A percentile compares a stretch with the other conserved stretches of the same genome.
Conservation (phyloP, 1,140 invertebrate species). For the Bombus pyrosoma region DNA sequence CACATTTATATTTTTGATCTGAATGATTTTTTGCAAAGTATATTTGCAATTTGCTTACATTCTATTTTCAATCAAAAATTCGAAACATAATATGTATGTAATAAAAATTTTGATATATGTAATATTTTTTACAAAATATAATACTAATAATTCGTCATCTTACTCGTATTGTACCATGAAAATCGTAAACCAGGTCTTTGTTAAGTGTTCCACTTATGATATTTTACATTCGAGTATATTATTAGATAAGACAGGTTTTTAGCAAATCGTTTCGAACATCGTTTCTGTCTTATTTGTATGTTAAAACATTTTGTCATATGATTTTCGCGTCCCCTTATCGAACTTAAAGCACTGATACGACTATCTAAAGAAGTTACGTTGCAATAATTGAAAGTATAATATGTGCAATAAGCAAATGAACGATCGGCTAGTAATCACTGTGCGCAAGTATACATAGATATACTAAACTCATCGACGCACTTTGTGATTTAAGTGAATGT, state of each 20-base stretch:
- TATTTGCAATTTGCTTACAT: too few species aligned
- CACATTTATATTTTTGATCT: too few species aligned
- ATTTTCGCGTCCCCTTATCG: background rate
- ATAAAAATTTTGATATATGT: background rate
- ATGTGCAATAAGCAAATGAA: slow-evolving; percentile 3
- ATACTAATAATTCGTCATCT: too few species aligned
- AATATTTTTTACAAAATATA: too few species aligned
- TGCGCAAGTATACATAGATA: background rate
- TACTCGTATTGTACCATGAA: too few species aligned
- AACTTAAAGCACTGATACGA: background rate
- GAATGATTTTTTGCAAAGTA: too few species aligned
- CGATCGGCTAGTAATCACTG: background rate
- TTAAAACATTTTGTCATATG: slow-evolving; percentile 44
- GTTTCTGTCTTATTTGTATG: slow-evolving; percentile 38
- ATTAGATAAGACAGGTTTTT: background rate
- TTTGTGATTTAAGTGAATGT: background rate
- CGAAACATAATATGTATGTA: too few species aligned
- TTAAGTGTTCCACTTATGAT: background rate
- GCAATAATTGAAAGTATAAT: background rate
- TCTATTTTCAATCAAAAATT: too few species aligned
- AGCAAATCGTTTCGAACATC: background rate
- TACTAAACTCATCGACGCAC: too few species aligned
- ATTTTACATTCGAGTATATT: background rate
- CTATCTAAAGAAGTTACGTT: background rate
- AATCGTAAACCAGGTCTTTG: background rate